These are phyloP conservation scores for Melanaphis sacchari DNA, from an alignment of 1,140 invertebrate genomes.

Conservation along the genomic window DNA sequence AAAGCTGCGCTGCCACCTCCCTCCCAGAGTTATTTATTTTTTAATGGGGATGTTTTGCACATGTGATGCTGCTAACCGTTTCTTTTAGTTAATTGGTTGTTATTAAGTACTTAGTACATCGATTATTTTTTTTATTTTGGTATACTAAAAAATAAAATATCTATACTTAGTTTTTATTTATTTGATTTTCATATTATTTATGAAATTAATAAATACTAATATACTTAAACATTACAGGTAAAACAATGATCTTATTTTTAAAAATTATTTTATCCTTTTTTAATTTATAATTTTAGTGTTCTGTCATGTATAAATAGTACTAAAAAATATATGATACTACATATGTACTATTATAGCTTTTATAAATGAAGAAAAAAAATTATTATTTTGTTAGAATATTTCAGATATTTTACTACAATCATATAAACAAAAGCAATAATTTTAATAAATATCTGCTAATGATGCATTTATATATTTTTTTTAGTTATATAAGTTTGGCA, in stretches of 20 bases:
- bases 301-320: background rate
- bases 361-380: background rate
- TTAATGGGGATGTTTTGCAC: conserved; percentile 28
- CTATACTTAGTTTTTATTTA: background rate
- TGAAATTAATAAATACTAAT: background rate
- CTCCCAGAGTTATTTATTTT: background rate
- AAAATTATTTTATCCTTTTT: background rate
- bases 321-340: background rate
- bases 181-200: background rate
- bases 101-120: background rate
- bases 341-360: background rate
- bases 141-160: background rate
- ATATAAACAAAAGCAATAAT: background rate
- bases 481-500: background rate
- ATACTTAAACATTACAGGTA: background rate
- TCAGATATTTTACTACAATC: background rate
- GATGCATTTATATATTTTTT: background rate
- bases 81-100: background rate
- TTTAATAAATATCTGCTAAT: background rate
- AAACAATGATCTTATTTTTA: background rate
- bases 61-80: background rate
- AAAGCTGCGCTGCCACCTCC: conserved; percentile 37
- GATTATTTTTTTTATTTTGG: background rate
- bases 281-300: background rate
- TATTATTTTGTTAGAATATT: background rate